A percentile compares a stretch with the other conserved stretches of the same genome.
These are phyloP conservation scores for Meda fulgida DNA, from an alignment of 2,797 vertebrate species.

Conservation along the genomic window DNA sequence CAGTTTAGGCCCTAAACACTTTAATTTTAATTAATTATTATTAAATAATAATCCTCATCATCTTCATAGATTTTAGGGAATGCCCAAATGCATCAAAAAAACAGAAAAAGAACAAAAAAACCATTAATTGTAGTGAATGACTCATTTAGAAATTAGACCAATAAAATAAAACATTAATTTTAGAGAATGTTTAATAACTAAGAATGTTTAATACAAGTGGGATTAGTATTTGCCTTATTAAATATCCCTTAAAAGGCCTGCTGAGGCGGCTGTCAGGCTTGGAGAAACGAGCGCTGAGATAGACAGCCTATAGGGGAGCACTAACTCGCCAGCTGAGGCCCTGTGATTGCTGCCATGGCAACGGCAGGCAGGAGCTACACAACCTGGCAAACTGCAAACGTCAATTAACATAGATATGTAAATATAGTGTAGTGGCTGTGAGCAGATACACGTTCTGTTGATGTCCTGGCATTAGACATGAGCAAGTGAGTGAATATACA, in stretches of 20 bases:
- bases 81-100: neutral
- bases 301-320: constrained; percentile 77
- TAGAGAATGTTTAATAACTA: constrained; percentile 20
- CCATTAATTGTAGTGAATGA: neutral
- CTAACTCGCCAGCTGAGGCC: constrained; percentile 74
- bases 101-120: too few relatives aligned
- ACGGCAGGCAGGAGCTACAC: constrained; percentile 79
- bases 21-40: neutral
- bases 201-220: constrained; percentile 42
- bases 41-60: too few relatives aligned
- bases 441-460: constrained; percentile 30
- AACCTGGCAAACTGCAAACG: constrained; percentile 86
- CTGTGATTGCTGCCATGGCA: constrained; percentile 84
- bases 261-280: constrained; percentile 61
- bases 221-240: constrained; percentile 65
- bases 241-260: constrained; percentile 59
- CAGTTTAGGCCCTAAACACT: neutral
- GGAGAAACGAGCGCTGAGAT: constrained; percentile 62
- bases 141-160: neutral
- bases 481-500: neutral
- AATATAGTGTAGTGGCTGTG: constrained; percentile 59
- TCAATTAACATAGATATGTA: constrained; percentile 81
- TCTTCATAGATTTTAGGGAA: neutral
- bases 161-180: neutral
- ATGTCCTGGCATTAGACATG: constrained; percentile 25